phyloP scores from a whole-genome alignment of 2,888 invertebrate genomes.

The Agrypnus murinus region DNA sequence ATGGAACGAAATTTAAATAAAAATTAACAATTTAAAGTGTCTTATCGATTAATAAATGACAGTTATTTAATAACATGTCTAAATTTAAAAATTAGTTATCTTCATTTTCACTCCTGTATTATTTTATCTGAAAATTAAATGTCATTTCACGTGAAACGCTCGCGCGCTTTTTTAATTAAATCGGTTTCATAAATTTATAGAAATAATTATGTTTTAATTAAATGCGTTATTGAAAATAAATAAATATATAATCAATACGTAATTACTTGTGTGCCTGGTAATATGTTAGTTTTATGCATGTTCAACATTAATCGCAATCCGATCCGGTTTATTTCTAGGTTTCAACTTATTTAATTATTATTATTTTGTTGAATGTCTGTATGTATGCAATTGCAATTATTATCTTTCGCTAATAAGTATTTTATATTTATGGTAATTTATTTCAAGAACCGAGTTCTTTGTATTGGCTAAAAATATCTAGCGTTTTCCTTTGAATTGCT shows the following conservation, averaged over 20 bases:
- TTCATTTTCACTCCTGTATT: conserved; percentile 55
- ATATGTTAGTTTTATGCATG: conserved; percentile 39
- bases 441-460: conserved; percentile 30
- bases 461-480: conserved; percentile 19
- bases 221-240: conserved; percentile 45
- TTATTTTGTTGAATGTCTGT: conserved; percentile 18
- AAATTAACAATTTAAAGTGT: conserved; percentile 58
- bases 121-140: conserved; percentile 63
- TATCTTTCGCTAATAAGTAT: conserved; percentile 43
- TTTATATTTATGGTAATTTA: conserved; percentile 41
- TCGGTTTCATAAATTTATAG: conserved; percentile 47
- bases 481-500: conserved; percentile 31
- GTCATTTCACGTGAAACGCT: conserved; percentile 55
- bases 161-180: conserved; percentile 50
- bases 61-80: conserved; percentile 58
- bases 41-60: conserved; percentile 58
- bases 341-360: conserved; percentile 31
- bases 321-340: conserved; percentile 37
- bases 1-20: conserved; percentile 51
- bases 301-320: conserved; percentile 45
- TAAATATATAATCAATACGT: conserved; percentile 38
- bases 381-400: conserved; percentile 28
- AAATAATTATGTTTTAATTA: conserved; percentile 51
- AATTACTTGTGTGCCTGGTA: conserved; percentile 20
- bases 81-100: conserved; percentile 54